Conservation (phyloP, 2,888 invertebrate species). For the Temnothorax rugatulus region DNA sequence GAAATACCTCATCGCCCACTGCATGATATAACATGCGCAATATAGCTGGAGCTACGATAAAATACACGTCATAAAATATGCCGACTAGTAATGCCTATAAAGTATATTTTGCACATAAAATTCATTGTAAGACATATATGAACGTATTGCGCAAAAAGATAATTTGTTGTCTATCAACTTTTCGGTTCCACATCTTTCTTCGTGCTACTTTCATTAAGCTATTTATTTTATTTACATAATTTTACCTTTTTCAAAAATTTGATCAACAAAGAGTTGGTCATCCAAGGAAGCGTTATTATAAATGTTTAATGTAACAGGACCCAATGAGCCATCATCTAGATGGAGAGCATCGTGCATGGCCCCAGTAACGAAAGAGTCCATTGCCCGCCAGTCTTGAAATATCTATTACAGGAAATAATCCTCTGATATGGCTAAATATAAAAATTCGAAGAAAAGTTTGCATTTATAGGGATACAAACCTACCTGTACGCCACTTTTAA, state of each 20-base stretch:
- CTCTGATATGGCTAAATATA: no score
- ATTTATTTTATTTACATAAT: neutral
- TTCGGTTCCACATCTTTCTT: neutral
- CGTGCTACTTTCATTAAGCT: neutral
- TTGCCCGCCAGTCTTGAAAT: no score
- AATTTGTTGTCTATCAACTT: neutral
- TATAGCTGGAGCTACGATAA: slow-evolving; percentile 82
- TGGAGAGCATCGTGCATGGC: no score
- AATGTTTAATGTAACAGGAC: neutral
- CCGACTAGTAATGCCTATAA: neutral
- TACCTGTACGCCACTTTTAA: no score
- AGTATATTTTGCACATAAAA: neutral
- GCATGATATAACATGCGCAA: slow-evolving; percentile 88
- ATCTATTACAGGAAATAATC: no score
- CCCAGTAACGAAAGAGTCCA: no score
- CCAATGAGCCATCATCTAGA: no score
- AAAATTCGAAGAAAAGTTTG: no score
- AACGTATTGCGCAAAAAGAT: neutral
- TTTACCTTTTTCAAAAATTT: neutral
- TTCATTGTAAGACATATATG: neutral
- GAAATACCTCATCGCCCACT: slow-evolving; percentile 86
- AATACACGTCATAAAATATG: neutral
- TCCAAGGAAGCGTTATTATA: no score
- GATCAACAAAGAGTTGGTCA: neutral
- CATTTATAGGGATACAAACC: no score